Conservation (phyloP, 2,888 invertebrate species). For the Torymus tubicola region DNA sequence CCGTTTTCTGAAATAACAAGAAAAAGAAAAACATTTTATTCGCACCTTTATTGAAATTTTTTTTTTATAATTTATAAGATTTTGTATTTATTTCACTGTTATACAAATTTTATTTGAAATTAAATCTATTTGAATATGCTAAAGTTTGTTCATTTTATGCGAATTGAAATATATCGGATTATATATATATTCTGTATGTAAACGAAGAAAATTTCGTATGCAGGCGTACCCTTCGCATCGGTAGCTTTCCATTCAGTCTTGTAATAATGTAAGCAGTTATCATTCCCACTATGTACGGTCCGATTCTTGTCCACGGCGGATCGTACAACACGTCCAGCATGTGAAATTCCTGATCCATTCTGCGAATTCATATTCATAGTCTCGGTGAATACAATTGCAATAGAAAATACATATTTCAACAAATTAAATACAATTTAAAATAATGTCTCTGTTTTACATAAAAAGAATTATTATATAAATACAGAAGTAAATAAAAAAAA, state of each 20-base stretch:
- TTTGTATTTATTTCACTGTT: background rate
- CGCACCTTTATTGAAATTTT: too few species aligned
- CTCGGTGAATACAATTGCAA: too few species aligned
- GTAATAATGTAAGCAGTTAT: conserved; percentile 76
- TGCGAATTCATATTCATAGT: conserved; percentile 58
- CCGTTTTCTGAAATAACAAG: conserved; percentile 66
- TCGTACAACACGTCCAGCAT: conserved; percentile 74
- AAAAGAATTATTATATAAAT: too few species aligned
- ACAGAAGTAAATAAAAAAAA: too few species aligned
- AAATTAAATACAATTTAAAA: too few species aligned
- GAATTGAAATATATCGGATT: too few species aligned
- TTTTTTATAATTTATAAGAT: background rate
- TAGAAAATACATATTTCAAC: too few species aligned
- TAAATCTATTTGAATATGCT: background rate
- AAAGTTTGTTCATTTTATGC: background rate
- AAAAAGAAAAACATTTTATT: too few species aligned
- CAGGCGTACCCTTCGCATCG: conserved; percentile 64
- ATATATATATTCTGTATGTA: too few species aligned
- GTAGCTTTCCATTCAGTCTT: conserved; percentile 68
- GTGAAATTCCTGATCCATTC: conserved; percentile 74
- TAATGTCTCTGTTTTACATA: too few species aligned
- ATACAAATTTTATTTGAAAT: background rate
- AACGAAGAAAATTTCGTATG: too few species aligned
- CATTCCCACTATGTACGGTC: conserved; percentile 74
- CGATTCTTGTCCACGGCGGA: conserved; percentile 74